Base-by-base conservation (phyloP, 2,113 vertebrate genomes). In the Tenrec ecaudatus region DNA sequence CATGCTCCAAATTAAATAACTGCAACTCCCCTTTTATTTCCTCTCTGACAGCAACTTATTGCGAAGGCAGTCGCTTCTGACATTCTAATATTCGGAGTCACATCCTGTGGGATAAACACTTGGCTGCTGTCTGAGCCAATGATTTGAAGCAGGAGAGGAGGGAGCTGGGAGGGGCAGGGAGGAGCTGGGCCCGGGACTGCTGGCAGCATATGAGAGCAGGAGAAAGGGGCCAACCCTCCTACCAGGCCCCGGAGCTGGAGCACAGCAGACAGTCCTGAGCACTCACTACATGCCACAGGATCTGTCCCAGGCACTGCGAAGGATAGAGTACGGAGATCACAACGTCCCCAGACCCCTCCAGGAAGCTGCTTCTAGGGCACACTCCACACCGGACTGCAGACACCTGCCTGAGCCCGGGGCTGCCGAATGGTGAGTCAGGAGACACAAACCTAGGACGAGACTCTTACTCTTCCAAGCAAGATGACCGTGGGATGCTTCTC, bases 21-120 rank as follows among this genome's bases (percentile, higher is more conserved):
- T 85, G 88, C 96, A 92, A 95, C 93, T 97, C 97, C 96, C 94
- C 93, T 97, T 97, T 97, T 97, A 97, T 98, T 98, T 97, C 62
- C 96, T 98, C 14, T 84, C 94, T 97, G 98, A 98, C 97, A 98
- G 97, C 97, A 97, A 97, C 96, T 90, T 94, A 97, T 96, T 97
- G 97, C 94, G 36, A 97, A 97, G 58, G 96, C 92, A 66, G 96
- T 84, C 47, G 14, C 90, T 96, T 97, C 96, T 98, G 98, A 97
- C 98, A 97, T 97, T 96, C 98, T 97, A 97, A 97, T 98, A 97
- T 97, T 96, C 98, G 92, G 96, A 93, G 97, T 97, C 76, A 82
- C 88, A 79, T 97, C 97, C 97, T 97, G 77, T 82, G 97, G 97
- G 97, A 97, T 82, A 97, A 97, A 97, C 95, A 94, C 97, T 83